Evolutionary conservation across 2,888 invertebrate genomes (phyloP).

Genomic region (Pammene aurita): DNA sequence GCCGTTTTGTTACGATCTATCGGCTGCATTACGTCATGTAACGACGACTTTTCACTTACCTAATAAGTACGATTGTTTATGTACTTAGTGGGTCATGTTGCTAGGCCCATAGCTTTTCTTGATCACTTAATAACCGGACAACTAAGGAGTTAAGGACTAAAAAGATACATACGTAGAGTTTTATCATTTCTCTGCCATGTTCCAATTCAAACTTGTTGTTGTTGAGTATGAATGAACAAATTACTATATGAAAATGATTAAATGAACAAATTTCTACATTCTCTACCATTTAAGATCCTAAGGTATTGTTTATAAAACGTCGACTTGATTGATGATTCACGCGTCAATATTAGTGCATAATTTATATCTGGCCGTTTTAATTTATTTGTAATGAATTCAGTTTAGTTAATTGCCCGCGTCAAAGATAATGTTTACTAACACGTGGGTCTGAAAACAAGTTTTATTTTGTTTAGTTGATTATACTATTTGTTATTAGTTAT

Average conservation of each 20-base stretch:
- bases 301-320: not conserved
- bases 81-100: constrained; percentile 20
- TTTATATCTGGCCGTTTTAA: constrained; percentile 2
- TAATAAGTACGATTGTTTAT: constrained; percentile 36
- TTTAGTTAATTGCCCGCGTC: constrained; percentile 26
- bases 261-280: too few species aligned
- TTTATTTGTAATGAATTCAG: constrained; percentile 25
- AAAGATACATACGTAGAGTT: too few species aligned
- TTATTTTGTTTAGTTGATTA: not conserved
- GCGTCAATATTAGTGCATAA: not conserved
- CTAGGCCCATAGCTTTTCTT: not conserved
- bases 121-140: not conserved
- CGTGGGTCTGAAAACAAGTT: constrained; percentile 7
- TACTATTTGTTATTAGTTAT: not conserved
- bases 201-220: too few species aligned
- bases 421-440: constrained; percentile 8
- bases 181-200: too few species aligned
- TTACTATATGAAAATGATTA: too few species aligned
- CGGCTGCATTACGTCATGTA: constrained; percentile 43
- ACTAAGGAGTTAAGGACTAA: too few species aligned
- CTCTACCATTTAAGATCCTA: too few species aligned
- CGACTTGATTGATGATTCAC: not conserved
- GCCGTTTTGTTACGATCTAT: constrained; percentile 43
- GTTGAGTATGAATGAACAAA: too few species aligned
- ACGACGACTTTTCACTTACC: constrained; percentile 39